Conservation (phyloP, 2,113 vertebrate genomes). For the Gnathonemus echidnorhynchus region DNA sequence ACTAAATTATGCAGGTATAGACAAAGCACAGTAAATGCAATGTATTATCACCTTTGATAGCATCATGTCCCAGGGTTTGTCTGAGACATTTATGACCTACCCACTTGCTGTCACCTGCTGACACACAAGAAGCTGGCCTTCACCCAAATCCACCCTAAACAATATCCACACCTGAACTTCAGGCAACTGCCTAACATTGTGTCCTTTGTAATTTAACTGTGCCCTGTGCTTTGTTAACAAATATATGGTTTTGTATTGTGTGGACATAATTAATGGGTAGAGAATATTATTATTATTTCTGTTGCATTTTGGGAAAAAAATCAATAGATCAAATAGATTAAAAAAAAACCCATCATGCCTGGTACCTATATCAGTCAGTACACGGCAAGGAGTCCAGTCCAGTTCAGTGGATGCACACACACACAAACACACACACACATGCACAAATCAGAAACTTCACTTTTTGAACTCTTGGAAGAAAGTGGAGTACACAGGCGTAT, state of each 20-base stretch:
- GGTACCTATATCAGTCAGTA: not conserved
- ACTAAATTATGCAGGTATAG: not conserved
- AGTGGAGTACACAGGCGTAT: not conserved
- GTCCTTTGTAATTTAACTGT: not conserved
- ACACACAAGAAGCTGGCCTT: not conserved
- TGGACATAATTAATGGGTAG: not conserved
- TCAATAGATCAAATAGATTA: too few species aligned
- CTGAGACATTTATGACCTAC: conserved; percentile 24
- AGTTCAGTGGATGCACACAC: not conserved
- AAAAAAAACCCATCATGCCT: not conserved
- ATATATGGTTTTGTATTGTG: not conserved
- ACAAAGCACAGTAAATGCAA: not conserved
- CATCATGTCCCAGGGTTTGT: not conserved
- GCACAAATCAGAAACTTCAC: not conserved
- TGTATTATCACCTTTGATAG: not conserved
- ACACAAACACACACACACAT: not conserved
- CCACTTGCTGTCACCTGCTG: not conserved
- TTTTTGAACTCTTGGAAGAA: not conserved
- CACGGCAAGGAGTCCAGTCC: not conserved
- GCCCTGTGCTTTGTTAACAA: not conserved
- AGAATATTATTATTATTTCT: not conserved
- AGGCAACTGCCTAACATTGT: not conserved
- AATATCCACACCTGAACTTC: conserved; percentile 8
- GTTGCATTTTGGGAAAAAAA: not conserved
- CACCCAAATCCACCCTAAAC: not conserved